Evolutionary conservation across 2,797 vertebrate genomes (phyloP).

Genomic region (Mergus octosetaceus): DNA sequence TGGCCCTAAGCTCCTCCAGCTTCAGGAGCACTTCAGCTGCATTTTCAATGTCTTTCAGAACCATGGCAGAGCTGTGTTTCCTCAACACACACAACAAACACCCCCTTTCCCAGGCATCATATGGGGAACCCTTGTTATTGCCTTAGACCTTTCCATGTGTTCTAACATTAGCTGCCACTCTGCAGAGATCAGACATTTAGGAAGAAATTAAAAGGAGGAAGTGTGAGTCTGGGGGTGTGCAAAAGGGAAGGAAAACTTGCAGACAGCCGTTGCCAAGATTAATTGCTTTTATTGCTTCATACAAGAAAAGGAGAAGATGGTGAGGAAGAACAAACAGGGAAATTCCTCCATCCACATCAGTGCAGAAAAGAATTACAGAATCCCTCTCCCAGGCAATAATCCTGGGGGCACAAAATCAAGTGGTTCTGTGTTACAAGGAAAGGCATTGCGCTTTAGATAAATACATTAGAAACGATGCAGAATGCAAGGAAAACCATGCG

Average conservation of each 20-base stretch:
- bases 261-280: not conserved
- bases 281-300: not conserved
- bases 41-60: not conserved
- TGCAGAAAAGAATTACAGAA: not conserved
- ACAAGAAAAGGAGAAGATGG: not conserved
- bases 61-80: not conserved
- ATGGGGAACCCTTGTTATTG: not conserved
- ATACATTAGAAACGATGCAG: not conserved
- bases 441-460: not conserved
- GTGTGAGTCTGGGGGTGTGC: fast-evolving
- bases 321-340: not conserved
- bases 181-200: not conserved
- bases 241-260: not conserved
- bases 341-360: not conserved
- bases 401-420: slow-evolving; percentile 1
- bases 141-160: not conserved
- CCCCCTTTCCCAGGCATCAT: not conserved
- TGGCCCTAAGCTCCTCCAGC: not conserved
- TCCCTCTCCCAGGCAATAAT: slow-evolving; percentile 2
- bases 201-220: not conserved
- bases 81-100: fast-evolving
- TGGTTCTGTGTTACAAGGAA: not conserved
- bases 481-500: fast-evolving
- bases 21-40: not conserved
- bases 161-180: not conserved